phyloP scores from a whole-genome alignment of 2,113 vertebrate genomes.

The Epinephelus cyanopodus region DNA sequence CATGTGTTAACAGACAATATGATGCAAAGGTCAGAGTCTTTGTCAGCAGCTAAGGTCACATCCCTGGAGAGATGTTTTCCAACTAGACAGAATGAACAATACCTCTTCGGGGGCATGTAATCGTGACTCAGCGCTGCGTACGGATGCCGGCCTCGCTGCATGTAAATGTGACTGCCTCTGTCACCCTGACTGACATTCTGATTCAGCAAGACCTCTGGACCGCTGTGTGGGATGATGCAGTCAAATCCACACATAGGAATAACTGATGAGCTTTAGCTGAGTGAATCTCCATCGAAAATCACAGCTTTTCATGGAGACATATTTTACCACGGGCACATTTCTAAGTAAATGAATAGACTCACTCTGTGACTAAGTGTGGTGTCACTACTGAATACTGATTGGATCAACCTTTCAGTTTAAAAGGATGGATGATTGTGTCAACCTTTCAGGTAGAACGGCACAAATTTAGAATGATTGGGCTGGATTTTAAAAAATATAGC shows the following conservation, averaged over 20 bases:
- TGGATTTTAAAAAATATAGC: slow-evolving; percentile 2
- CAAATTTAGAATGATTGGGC: slow-evolving; percentile 1
- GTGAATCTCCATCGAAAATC: not conserved
- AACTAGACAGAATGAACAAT: slow-evolving; percentile 71
- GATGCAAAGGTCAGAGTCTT: slow-evolving; percentile 75
- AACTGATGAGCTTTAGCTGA: not conserved
- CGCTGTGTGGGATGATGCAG: slow-evolving; percentile 27
- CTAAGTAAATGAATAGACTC: slow-evolving; percentile 17
- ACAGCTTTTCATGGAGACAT: not conserved
- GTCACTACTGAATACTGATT: slow-evolving; percentile 39
- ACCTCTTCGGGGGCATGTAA: slow-evolving; percentile 64
- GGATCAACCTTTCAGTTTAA: slow-evolving; percentile 15
- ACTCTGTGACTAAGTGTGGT: slow-evolving; percentile 1
- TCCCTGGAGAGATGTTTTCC: slow-evolving; percentile 70
- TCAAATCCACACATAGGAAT: slow-evolving; percentile 11
- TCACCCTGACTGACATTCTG: slow-evolving; percentile 63
- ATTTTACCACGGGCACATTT: not conserved
- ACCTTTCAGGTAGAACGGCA: slow-evolving; percentile 10
- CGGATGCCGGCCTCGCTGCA: slow-evolving; percentile 59
- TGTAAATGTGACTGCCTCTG: slow-evolving; percentile 64
- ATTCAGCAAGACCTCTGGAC: slow-evolving; percentile 62
- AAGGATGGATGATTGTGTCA: slow-evolving; percentile 2
- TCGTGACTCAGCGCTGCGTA: slow-evolving; percentile 71
- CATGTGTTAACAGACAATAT: slow-evolving; percentile 52
- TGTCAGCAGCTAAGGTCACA: slow-evolving; percentile 74